Evolutionary conservation across 2,797 vertebrate genomes (phyloP), one percentile per base, ranked within the genome.

Genomic region (Acanthiza pusilla): DNA sequence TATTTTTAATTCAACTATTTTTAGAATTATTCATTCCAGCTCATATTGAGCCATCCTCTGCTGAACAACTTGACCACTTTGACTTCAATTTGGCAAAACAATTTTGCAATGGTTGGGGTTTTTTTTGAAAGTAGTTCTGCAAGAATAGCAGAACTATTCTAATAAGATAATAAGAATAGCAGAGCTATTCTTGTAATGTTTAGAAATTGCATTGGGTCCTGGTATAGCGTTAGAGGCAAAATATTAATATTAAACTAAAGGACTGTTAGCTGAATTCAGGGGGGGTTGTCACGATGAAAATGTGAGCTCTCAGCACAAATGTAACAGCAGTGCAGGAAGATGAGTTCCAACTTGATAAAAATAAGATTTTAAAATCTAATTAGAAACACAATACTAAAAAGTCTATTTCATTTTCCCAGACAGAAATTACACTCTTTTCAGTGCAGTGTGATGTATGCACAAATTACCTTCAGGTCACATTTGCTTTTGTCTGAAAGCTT

Each of bases 401-500:
- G 16, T 21, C 76, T 53, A 14, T 53, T 74, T 81, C 60, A 76
- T 91, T 87, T 77, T 79, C 73, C 70, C 48, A 75, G 45, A 19
- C 25, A 85, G 57, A 89, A 92, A 63, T 50, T 53, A 60, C 1
- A 3, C 14, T 51, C 16, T 78, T 77, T 89, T 34, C 54, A 53
- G 54, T 25, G 55, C 19, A 19, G 29, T 51, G 14, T 53, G 87
- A 70, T 71, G 12, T 13, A 53, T 43, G 42, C 9, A 8, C 76
- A 66, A 67, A 89, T 93, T 80, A 74, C 36, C 65, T 88, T 38
- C 71, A 67, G 94, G 83, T 92, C 87, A 57, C 62, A 60, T 87
- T 85, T 88, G 57, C 54, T 96, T 93, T 93, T 72, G 51, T 57
- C 57, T 82, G 47, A 85, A 93, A 93, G 55, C 92, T 93, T 77